Evolutionary conservation across 1,140 invertebrate genomes (phyloP).

Genomic region (Eulimnadia texana): DNA sequence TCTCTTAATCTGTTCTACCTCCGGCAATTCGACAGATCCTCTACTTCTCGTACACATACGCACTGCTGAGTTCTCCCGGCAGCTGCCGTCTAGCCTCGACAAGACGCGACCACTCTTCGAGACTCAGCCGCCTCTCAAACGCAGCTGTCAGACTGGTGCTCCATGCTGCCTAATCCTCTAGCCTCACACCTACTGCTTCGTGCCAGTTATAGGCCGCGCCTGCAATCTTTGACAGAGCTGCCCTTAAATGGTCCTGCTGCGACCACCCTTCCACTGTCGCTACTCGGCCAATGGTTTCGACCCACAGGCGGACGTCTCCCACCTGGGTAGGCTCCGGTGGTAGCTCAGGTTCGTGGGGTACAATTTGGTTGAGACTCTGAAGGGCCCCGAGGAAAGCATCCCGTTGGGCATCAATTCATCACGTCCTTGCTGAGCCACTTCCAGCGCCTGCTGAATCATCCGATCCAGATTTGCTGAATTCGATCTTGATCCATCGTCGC

Average conservation of each 20-base stretch:
- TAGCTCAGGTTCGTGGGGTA: too few species aligned
- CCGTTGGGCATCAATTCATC: too few species aligned
- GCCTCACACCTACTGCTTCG: background rate
- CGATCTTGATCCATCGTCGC: too few species aligned
- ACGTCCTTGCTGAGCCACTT: too few species aligned
- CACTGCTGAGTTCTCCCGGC: background rate
- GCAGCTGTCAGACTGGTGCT: background rate
- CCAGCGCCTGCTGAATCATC: too few species aligned
- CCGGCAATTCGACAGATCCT: background rate
- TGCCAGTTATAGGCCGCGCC: slow-evolving; percentile 11
- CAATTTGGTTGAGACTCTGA: too few species aligned
- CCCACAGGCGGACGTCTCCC: background rate
- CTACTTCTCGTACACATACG: slow-evolving; percentile 9
- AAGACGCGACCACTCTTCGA: slow-evolving; percentile 4
- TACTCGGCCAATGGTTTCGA: background rate
- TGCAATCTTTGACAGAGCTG: background rate
- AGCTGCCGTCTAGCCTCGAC: background rate
- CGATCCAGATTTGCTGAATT: too few species aligned
- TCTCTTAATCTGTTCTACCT: background rate
- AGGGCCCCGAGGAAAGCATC: too few species aligned
- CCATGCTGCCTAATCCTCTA: background rate
- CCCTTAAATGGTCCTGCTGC: background rate
- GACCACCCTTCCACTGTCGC: background rate
- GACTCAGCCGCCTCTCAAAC: background rate
- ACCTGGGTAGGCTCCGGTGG: too few species aligned